Evolutionary conservation across 2,113 vertebrate genomes (phyloP), one percentile per base, ranked within the genome.

Genomic region (Mugil cephalus): DNA sequence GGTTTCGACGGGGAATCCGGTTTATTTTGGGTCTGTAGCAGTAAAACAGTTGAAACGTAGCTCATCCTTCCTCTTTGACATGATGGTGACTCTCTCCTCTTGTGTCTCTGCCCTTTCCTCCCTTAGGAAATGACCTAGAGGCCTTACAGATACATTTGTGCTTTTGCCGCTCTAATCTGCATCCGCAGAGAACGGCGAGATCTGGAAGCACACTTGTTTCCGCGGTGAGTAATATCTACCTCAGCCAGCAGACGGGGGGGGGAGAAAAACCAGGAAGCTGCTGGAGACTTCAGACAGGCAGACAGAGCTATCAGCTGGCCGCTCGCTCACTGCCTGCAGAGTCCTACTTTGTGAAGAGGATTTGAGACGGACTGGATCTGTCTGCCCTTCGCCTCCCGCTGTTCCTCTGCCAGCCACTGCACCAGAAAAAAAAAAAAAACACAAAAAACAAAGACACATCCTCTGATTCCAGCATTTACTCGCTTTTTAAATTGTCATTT

Each of bases 61-160:
- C 75, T 51, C 87, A 80, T 91, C 83, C 74, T 92, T 90, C 79
- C 79, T 92, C 51, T 45, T 12, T 87, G 89, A 83, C 82, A 24
- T 19, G 85, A 87, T 76, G 66, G 17, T 93, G 88, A 91, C 61
- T 34, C 85, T 82, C 62, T 88, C 77, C 84, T 90, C 46, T n/a
- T 90, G 15, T 87, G 58, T 91, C 64, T 92, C 61, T 92, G 50
- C 87, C 78, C 83, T 77, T 88, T 78, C 71, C 60, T 86, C 64
- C 77, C 82, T 24, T 89, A 99, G 97, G 97, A 98, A 97, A 97
- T 96, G 96, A 98, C 95, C 95, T 95, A 96, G 95, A 97, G 95
- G 96, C 97, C 96, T 98, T 98, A 97, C 93, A 94, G 94, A 94
- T 95, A 94, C 92, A 93, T 91, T 93, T 93, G 91, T 89, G 94